A percentile compares a stretch with the other conserved stretches of the same genome.
These are phyloP conservation scores for Quadriops clusia DNA, from an alignment of 2,888 invertebrate species.

Conservation along the genomic window DNA sequence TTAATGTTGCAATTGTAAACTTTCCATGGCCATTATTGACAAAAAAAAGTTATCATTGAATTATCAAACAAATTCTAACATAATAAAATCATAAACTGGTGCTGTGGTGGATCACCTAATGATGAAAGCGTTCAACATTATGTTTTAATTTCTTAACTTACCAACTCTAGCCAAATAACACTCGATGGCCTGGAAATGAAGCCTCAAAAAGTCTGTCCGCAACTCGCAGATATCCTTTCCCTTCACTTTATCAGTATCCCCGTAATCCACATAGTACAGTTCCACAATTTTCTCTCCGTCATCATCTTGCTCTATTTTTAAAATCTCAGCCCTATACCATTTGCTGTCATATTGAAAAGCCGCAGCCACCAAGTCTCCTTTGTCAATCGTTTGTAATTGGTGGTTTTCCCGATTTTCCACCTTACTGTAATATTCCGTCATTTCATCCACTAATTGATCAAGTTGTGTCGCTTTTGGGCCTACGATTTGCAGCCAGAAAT, in stretches of 20 bases:
- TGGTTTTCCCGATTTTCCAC: constrained; percentile 52
- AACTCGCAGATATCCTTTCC: constrained; percentile 58
- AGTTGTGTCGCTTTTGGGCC: constrained; percentile 60
- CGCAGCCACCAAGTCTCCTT: constrained; percentile 77
- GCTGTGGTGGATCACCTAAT: no score
- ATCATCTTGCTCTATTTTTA: constrained; percentile 49
- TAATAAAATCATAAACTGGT: no score
- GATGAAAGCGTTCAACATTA: no score
- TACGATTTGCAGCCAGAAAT: constrained; percentile 80
- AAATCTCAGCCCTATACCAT: constrained; percentile 60
- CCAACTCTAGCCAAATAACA: constrained; percentile 68
- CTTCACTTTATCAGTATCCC: constrained; percentile 62
- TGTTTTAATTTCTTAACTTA: constrained; percentile 15
- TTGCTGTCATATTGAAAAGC: constrained; percentile 69
- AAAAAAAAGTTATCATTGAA: no score
- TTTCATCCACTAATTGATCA: constrained; percentile 65
- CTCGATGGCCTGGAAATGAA: constrained; percentile 78
- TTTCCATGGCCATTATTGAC: no score
- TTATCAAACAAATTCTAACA: no score
- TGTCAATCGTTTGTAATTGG: constrained; percentile 39
- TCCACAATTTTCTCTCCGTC: constrained; percentile 50
- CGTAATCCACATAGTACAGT: constrained; percentile 80
- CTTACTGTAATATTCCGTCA: constrained; percentile 70
- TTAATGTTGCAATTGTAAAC: no score
- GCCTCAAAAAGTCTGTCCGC: constrained; percentile 59